phyloP scores from a whole-genome alignment of 92 coral and sea anemone genomes.

The Muricea muricata region DNA sequence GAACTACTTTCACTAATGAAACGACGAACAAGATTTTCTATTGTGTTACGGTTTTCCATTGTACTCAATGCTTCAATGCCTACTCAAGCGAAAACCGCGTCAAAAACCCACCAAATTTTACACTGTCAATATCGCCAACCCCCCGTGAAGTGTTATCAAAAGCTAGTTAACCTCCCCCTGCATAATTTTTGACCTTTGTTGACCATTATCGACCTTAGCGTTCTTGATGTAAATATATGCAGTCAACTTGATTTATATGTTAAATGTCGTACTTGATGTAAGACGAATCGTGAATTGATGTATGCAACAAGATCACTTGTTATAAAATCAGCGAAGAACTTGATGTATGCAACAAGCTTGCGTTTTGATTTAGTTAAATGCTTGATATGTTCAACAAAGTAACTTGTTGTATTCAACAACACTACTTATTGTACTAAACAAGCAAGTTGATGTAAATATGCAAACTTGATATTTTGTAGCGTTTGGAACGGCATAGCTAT shows the following conservation, averaged over 20 bases:
- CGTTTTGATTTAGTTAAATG: too few species aligned
- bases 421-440: background rate
- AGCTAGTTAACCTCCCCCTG: background rate
- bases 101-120: background rate
- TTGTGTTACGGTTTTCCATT: background rate
- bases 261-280: too few species aligned
- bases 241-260: background rate
- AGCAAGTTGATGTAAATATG: background rate
- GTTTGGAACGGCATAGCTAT: slow-evolving; percentile 18
- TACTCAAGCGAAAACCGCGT: background rate
- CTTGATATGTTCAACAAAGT: background rate
- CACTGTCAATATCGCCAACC: too few species aligned
- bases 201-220: background rate
- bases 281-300: too few species aligned
- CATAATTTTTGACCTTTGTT: too few species aligned
- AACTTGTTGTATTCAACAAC: background rate
- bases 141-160: background rate
- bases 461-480: background rate
- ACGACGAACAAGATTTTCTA: slow-evolving; percentile 3
- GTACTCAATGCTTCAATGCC: too few species aligned
- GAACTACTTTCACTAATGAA: background rate
- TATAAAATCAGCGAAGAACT: background rate
- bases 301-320: too few species aligned
- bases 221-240: background rate
- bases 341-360: background rate